These are phyloP conservation scores for Diaprepes abbreviatus DNA, from an alignment of 2,888 invertebrate genomes.

Conservation along the genomic window DNA sequence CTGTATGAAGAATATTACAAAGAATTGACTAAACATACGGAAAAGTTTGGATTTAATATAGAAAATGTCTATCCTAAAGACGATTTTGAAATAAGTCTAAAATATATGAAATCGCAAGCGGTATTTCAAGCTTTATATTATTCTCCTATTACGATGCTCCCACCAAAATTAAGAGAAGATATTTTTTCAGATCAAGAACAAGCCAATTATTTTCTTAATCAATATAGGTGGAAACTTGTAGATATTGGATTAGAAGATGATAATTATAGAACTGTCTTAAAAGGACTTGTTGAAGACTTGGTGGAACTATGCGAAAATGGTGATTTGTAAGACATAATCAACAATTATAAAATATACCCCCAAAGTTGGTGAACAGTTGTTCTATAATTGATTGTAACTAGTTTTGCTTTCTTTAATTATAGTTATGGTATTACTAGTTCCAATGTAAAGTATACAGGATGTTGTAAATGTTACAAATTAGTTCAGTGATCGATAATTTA, in stretches of 20 bases:
- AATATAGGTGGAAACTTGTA: neutral
- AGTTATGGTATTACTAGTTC: too few relatives aligned
- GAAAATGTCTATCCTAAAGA: conserved; percentile 52
- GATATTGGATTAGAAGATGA: conserved; percentile 3
- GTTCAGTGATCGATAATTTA: too few relatives aligned
- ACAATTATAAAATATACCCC: too few relatives aligned
- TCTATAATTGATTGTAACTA: too few relatives aligned
- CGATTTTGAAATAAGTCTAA: conserved; percentile 51
- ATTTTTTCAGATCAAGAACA: conserved; percentile 9
- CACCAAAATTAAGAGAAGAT: neutral
- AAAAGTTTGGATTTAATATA: conserved; percentile 49
- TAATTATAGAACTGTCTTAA: neutral
- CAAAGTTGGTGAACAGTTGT: too few relatives aligned
- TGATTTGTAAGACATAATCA: conserved; percentile 3
- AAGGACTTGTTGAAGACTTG: conserved; percentile 6
- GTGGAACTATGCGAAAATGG: conserved; percentile 8
- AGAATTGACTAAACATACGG: conserved; percentile 49
- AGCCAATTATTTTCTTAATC: neutral
- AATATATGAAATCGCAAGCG: conserved; percentile 52
- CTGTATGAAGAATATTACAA: conserved; percentile 54
- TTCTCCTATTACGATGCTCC: conserved; percentile 20
- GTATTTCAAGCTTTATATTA: conserved; percentile 49
- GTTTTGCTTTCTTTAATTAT: too few relatives aligned
- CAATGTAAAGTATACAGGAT: too few relatives aligned
- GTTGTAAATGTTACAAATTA: too few relatives aligned